Evolutionary conservation across 1,140 invertebrate species (phyloP), one percentile per base, ranked within the genome.

Genomic region (Sinella curviseta): DNA sequence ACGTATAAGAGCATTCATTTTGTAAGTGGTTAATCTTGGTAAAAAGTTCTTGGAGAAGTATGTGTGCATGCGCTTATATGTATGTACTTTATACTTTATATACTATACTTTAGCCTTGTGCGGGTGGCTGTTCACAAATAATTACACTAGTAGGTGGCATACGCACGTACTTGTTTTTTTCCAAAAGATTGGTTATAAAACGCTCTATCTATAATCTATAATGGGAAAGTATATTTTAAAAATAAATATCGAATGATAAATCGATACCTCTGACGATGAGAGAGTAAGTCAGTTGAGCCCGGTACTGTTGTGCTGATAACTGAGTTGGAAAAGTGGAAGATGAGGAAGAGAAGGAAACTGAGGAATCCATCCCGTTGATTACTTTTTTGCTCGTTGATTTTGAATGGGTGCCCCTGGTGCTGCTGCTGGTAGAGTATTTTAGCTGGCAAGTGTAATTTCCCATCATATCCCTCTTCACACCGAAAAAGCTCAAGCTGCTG

Each of bases 381-480:
- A 75, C 35, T 76, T 70, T 79, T 77, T 81, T 77, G 77, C 33
- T 39, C 17, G 70, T 74, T 70, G 65, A 30, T 30, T 75, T 75
- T 36, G 74, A 39, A 20, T 75, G 17, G 34, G 34, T 48, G 17
- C 74, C 74, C 34, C 35, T 75, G 39, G 17, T 74, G 4, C 70
- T 36, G n/a, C n/a, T 67, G n/a, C 12, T 67, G n/a, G 4, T 26
- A 12, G n/a, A 12, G 74, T 48, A 48, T 70, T 78, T 77, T 4
- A 67, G 77, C 54, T 80, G 79, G 65, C 82, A 82, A 39, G 82
- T 80, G 76, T 80, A 82, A 77, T 80, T 82, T 39, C 79, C 79
- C 28, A 57, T 33, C 48, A 80, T 77, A 1, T 74, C 65, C 60
- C 74, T 78, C 75, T 74, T 78, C 17, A 76, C 76, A 1, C 35